These are phyloP conservation scores for Lamprotornis superbus DNA, from an alignment of 2,113 vertebrate genomes.

Conservation along the genomic window DNA sequence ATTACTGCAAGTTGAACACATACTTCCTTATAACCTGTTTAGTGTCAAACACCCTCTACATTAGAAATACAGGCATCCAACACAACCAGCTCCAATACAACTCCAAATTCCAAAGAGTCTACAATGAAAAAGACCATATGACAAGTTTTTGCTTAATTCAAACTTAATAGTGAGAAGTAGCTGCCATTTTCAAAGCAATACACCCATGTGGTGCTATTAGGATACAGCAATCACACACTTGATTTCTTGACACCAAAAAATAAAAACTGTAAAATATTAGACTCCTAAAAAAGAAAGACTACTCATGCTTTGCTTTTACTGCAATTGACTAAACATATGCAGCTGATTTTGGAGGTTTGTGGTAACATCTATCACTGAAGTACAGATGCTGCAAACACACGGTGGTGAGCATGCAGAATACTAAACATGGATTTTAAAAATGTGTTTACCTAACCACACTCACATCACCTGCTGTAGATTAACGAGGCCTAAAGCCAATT, in stretches of 20 bases:
- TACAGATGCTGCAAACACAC: conserved; percentile 32
- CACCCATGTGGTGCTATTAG: background rate
- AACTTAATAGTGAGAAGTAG: background rate
- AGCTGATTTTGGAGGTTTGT: conserved; percentile 39
- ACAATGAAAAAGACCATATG: background rate
- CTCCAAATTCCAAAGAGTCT: background rate
- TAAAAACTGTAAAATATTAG: background rate
- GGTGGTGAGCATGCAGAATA: conserved; percentile 28
- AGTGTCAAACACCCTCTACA: background rate
- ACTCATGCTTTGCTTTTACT: background rate
- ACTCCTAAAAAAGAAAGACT: background rate
- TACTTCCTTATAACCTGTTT: background rate
- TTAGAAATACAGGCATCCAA: background rate
- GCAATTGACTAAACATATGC: conserved; percentile 28
- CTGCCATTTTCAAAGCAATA: background rate
- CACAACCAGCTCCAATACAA: background rate
- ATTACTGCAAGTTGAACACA: background rate
- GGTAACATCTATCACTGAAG: conserved; percentile 42
- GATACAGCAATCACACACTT: background rate
- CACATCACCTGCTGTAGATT: background rate
- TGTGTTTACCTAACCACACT: conserved; percentile 20
- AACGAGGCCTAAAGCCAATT: conserved; percentile 20
- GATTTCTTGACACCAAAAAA: background rate
- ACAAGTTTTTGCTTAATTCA: background rate
- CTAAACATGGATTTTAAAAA: conserved; percentile 32